A percentile compares a stretch with the other conserved stretches of the same genome.
These are phyloP conservation scores for Cephalophus harveyi DNA, from an alignment of 2,113 vertebrate species.

Conservation along the genomic window DNA sequence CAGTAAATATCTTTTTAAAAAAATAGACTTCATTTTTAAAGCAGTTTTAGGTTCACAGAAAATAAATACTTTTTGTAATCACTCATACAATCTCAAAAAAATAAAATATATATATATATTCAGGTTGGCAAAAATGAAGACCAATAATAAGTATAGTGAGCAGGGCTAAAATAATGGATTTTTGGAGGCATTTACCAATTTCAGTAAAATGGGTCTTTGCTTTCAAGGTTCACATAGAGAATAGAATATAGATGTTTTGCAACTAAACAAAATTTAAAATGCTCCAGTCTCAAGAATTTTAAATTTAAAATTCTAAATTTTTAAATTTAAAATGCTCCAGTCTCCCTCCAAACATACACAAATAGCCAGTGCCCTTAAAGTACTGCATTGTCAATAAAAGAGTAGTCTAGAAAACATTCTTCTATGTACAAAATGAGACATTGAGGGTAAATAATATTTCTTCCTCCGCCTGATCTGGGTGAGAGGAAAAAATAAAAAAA, in stretches of 20 bases:
- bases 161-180: not conserved
- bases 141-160: not conserved
- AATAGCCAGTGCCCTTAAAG: not conserved
- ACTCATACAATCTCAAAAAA: not conserved
- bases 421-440: not conserved
- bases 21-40: not conserved
- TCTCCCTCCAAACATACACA: not conserved
- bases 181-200: not conserved
- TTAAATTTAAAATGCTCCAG: not conserved
- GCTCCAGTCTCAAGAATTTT: not conserved
- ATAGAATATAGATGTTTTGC: not conserved
- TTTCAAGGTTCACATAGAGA: not conserved
- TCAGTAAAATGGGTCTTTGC: not conserved
- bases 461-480: not conserved
- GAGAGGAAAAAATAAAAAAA: not conserved
- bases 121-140: not conserved
- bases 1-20: not conserved
- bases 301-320: too few species aligned
- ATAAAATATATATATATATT: not conserved
- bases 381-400: not conserved
- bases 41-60: not conserved
- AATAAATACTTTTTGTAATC: not conserved
- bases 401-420: not conserved
- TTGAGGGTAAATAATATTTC: not conserved
- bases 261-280: not conserved